Evolutionary conservation across 2,888 invertebrate genomes (phyloP).

Genomic region (Leucophenga maculata): DNA sequence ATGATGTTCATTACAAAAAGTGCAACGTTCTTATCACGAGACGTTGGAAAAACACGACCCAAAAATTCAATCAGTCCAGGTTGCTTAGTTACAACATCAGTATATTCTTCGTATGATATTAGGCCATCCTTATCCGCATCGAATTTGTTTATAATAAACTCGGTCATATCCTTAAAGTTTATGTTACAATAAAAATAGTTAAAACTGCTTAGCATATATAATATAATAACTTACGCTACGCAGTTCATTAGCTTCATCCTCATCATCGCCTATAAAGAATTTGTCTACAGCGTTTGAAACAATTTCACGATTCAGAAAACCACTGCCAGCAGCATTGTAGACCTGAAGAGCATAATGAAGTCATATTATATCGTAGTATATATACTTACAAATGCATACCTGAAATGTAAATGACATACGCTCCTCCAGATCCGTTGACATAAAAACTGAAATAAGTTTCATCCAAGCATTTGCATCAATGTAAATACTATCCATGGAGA

Average conservation of each 20-base stretch:
- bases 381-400: slow-evolving; percentile 63
- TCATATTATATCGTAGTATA: neutral
- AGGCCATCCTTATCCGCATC: slow-evolving; percentile 83
- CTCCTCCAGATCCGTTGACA: slow-evolving; percentile 80
- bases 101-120: slow-evolving; percentile 76
- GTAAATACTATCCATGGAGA: slow-evolving; percentile 74
- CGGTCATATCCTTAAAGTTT: slow-evolving; percentile 78
- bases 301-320: slow-evolving; percentile 79
- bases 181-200: neutral
- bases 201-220: too few species aligned
- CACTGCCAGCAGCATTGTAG: slow-evolving; percentile 80
- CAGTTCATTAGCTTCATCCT: slow-evolving; percentile 82
- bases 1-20: neutral
- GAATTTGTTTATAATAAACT: slow-evolving; percentile 81
- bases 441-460: slow-evolving; percentile 78
- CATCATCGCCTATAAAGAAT: slow-evolving; percentile 75
- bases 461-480: slow-evolving; percentile 78
- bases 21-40: neutral
- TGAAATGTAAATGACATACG: slow-evolving; percentile 80
- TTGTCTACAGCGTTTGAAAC: slow-evolving; percentile 74
- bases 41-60: slow-evolving; percentile 80
- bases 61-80: slow-evolving; percentile 81
- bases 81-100: slow-evolving; percentile 76
- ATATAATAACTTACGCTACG: slow-evolving; percentile 50
- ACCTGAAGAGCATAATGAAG: slow-evolving; percentile 47